Conservation (phyloP, 2,797 vertebrate species). For the Danio choprae region DNA sequence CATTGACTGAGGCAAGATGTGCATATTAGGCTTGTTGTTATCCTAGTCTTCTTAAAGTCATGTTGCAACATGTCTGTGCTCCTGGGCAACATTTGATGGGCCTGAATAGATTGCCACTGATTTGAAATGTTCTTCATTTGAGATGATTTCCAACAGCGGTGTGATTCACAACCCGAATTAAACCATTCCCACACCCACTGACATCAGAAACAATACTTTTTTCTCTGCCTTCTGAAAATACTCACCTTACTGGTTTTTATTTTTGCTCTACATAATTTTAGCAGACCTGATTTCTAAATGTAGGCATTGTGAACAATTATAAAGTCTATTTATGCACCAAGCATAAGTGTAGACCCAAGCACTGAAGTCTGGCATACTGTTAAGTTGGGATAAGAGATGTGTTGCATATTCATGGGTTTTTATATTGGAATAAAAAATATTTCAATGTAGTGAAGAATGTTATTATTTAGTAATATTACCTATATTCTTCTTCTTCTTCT, state of each 20-base stretch:
- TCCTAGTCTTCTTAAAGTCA: background rate
- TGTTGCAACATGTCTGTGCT: background rate
- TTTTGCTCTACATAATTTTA: background rate
- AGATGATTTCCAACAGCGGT: background rate
- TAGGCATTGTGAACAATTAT: background rate
- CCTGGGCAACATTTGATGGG: background rate
- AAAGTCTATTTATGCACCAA: background rate
- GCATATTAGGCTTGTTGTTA: background rate
- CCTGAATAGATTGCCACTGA: background rate
- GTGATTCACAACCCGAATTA: background rate
- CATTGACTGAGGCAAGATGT: conserved; percentile 22
- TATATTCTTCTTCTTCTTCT: no score
- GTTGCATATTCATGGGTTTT: no score
- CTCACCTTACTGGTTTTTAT: background rate
- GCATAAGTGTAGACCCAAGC: background rate
- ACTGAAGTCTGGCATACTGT: background rate
- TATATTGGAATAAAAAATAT: no score
- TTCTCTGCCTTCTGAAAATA: no score
- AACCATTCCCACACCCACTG: background rate
- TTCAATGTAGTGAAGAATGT: no score
- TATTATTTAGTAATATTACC: no score
- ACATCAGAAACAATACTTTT: background rate
- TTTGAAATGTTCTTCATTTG: background rate
- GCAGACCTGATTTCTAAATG: background rate
- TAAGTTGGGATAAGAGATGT: background rate